phyloP scores from a whole-genome alignment of 2,797 vertebrate species.

The Dendrocincla fuliginosa region DNA sequence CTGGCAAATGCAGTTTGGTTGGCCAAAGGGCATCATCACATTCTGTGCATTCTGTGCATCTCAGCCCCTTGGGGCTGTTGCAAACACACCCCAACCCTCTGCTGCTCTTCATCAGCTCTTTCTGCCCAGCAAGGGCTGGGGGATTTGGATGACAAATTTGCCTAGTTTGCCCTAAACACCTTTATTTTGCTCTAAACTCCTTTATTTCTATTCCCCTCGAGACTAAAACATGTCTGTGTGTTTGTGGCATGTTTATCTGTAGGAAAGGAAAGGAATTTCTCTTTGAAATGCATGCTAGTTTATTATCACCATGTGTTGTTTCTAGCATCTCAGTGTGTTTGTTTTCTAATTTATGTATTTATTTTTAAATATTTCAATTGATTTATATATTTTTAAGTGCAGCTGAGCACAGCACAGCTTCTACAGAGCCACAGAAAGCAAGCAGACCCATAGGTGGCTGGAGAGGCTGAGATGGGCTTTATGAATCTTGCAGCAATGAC shows the following conservation, averaged over 20 bases:
- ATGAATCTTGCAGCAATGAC: background rate
- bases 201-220: background rate
- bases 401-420: background rate
- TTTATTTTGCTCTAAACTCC: background rate
- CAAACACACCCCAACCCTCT: background rate
- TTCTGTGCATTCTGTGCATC: background rate
- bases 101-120: background rate
- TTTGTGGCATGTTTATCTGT: background rate
- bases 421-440: background rate
- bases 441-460: background rate
- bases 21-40: background rate
- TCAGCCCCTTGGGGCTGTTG: background rate
- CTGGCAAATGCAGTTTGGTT: background rate
- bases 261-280: background rate
- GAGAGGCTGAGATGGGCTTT: background rate
- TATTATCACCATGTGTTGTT: background rate
- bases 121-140: background rate
- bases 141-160: background rate
- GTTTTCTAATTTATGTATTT: background rate
- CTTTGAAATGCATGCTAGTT: background rate
- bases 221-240: background rate
- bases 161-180: background rate
- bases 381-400: background rate
- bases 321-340: background rate
- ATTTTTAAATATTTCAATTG: background rate